These are phyloP conservation scores for Chiridota heheva DNA, from an alignment of 35 echinoderm and acorn worm species.

Conservation along the genomic window DNA sequence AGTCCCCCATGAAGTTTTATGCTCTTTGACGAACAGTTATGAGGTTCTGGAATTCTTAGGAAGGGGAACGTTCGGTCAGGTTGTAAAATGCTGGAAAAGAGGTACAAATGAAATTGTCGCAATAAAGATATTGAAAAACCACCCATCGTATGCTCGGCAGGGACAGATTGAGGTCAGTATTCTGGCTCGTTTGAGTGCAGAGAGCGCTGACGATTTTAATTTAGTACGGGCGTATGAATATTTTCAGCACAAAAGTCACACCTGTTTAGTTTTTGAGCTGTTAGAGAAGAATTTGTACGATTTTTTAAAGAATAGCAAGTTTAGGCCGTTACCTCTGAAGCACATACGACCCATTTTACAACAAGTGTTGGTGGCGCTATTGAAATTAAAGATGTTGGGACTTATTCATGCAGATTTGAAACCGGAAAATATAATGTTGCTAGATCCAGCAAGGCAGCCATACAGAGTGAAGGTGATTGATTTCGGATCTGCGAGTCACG, in stretches of 20 bases:
- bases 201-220: slow-evolving; percentile 98
- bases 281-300: slow-evolving; percentile 98
- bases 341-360: slow-evolving; percentile 91
- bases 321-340: slow-evolving; percentile 91
- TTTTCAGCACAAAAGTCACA: slow-evolving; percentile 99
- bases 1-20: slow-evolving; percentile 94
- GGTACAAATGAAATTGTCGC: slow-evolving; percentile 99
- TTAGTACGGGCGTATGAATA: slow-evolving; percentile 96
- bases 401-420: slow-evolving; percentile 99
- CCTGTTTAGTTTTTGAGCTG: slow-evolving; percentile 96
- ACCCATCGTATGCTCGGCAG: slow-evolving; percentile 93
- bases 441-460: slow-evolving; percentile 90
- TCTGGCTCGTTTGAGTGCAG: slow-evolving; percentile 84
- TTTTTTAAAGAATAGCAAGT: slow-evolving; percentile 98
- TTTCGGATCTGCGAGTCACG: slow-evolving; percentile 98
- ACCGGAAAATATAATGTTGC: slow-evolving; percentile 97
- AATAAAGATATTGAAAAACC: slow-evolving; percentile 98
- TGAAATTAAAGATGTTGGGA: slow-evolving; percentile 91
- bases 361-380: slow-evolving; percentile 89
- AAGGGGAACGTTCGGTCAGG: slow-evolving; percentile 95
- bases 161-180: slow-evolving; percentile 98
- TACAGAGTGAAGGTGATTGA: slow-evolving; percentile 98
- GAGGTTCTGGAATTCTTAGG: slow-evolving; percentile 97
- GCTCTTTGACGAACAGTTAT: slow-evolving; percentile 95
- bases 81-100: slow-evolving; percentile 99